phyloP scores from a whole-genome alignment of 1,140 invertebrate species.

The Leptopilina boulardi region DNA sequence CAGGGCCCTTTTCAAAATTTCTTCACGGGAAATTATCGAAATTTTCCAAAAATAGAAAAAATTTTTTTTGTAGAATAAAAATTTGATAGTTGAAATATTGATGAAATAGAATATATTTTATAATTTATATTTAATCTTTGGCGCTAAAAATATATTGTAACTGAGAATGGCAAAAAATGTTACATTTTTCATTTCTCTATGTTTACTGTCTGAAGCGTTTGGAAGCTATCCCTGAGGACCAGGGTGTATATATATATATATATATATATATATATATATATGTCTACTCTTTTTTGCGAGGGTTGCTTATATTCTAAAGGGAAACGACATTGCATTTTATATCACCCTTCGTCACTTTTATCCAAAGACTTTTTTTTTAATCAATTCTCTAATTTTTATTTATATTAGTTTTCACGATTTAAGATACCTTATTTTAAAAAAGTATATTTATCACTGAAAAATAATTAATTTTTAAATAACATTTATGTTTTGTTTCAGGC shows the following conservation, averaged over 20 bases:
- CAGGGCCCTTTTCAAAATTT: too few relatives aligned
- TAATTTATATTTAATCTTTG: too few relatives aligned
- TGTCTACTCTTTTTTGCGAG: neutral
- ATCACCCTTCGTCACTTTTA: slow-evolving; percentile 17
- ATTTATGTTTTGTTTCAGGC: too few relatives aligned
- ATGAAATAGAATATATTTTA: too few relatives aligned
- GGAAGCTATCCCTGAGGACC: neutral
- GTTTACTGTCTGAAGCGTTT: slow-evolving; percentile 23
- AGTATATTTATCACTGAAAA: too few relatives aligned
- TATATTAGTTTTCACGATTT: too few relatives aligned
- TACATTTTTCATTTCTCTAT: slow-evolving; percentile 16
- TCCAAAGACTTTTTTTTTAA: slow-evolving; percentile 3
- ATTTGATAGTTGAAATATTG: too few relatives aligned
- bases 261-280: neutral
- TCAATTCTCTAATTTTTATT: neutral
- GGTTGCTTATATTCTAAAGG: slow-evolving; percentile 19
- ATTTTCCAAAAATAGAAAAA: too few relatives aligned
- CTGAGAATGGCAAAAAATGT: neutral
- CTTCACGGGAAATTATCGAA: too few relatives aligned
- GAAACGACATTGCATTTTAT: slow-evolving; percentile 12
- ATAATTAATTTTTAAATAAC: too few relatives aligned
- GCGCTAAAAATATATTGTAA: neutral
- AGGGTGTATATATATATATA: neutral
- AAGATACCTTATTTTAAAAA: too few relatives aligned
- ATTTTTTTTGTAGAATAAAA: too few relatives aligned